phyloP scores from a whole-genome alignment of 2,113 vertebrate species.

The Barnardius zonarius region DNA sequence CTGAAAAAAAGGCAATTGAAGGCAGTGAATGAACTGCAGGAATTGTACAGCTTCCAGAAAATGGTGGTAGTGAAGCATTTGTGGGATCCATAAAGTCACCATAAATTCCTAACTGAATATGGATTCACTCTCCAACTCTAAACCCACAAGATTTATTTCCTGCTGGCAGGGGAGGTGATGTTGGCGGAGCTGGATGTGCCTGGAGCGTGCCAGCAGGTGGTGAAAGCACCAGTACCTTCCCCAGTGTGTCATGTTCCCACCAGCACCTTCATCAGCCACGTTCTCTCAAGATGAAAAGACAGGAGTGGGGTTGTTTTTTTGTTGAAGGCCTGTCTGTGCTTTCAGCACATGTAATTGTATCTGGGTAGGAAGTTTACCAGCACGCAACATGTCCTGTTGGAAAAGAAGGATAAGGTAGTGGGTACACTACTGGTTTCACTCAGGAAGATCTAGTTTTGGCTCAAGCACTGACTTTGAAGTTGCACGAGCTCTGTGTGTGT shows the following conservation, averaged over 20 bases:
- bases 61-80: constrained; percentile 66
- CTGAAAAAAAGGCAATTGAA: constrained; percentile 46
- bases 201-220: constrained; percentile 45
- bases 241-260: not conserved
- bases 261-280: not conserved
- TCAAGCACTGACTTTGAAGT: not conserved
- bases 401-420: not conserved
- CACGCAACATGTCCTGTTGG: rapidly evolving
- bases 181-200: not conserved
- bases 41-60: constrained; percentile 63
- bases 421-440: not conserved
- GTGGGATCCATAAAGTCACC: constrained; percentile 68
- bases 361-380: not conserved
- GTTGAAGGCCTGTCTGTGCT: not conserved
- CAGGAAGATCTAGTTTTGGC: not conserved
- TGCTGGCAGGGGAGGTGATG: constrained; percentile 45
- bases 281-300: not conserved
- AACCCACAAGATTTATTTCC: constrained; percentile 66
- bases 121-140: constrained; percentile 64
- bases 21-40: constrained; percentile 56
- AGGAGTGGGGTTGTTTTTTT: not conserved
- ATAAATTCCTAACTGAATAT: constrained; percentile 70
- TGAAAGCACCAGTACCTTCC: not conserved
- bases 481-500: not conserved
- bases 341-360: not conserved